These are phyloP conservation scores for Oligia fasciuncula DNA, from an alignment of 2,888 invertebrate species.

Conservation along the genomic window DNA sequence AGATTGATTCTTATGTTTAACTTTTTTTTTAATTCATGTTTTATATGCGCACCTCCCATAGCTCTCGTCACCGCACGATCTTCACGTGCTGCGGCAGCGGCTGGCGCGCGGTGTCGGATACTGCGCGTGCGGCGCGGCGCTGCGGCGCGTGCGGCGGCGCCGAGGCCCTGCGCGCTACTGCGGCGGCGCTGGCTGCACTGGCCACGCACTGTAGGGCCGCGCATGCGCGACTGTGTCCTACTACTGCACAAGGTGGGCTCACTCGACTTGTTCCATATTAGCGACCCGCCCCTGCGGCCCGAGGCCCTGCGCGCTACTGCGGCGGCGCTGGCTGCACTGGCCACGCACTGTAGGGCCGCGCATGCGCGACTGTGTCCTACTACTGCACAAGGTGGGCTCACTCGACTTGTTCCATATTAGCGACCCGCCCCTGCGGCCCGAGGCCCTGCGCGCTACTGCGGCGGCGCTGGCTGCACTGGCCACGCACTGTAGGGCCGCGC, in stretches of 20 bases:
- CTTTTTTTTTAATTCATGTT: too few relatives aligned
- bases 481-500: constrained; percentile 64
- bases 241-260: too few relatives aligned
- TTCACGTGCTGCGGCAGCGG: constrained; percentile 77
- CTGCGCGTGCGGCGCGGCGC: constrained; percentile 70
- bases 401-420: too few relatives aligned
- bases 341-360: constrained; percentile 67
- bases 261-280: too few relatives aligned
- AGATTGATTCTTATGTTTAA: background rate
- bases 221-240: too few relatives aligned
- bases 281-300: too few relatives aligned
- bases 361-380: constrained; percentile 30
- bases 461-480: constrained; percentile 70
- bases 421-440: constrained; percentile 6
- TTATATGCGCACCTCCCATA: background rate
- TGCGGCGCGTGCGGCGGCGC: constrained; percentile 74
- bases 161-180: too few relatives aligned
- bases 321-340: constrained; percentile 69
- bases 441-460: background rate
- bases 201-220: too few relatives aligned
- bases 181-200: too few relatives aligned
- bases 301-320: too few relatives aligned
- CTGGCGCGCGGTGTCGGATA: constrained; percentile 71
- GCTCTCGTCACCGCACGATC: constrained; percentile 81
- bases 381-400: constrained; percentile 38